A percentile compares a stretch with the other conserved stretches of the same genome.
These are phyloP conservation scores for Vulpes vulpes DNA, from an alignment of 2,113 vertebrate genomes.

Conservation along the genomic window DNA sequence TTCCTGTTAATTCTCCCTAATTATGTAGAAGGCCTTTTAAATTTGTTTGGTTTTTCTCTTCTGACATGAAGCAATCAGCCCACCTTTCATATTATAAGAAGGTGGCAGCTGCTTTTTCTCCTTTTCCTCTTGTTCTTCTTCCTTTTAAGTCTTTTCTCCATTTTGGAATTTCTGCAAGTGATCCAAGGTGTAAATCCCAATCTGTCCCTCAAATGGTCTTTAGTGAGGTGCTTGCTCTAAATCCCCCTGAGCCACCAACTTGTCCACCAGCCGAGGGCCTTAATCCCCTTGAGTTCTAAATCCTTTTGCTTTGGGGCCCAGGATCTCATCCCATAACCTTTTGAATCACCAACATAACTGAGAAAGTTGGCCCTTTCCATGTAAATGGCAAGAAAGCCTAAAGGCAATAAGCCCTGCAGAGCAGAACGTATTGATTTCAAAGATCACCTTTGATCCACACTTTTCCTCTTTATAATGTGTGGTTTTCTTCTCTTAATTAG, in stretches of 20 bases:
- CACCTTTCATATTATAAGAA: conserved; percentile 65
- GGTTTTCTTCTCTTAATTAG: conserved; percentile 85
- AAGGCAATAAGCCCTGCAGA: not conserved
- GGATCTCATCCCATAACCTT: not conserved
- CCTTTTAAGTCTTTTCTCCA: not conserved
- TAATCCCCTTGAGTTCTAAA: conserved; percentile 11
- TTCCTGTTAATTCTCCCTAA: conserved; percentile 43
- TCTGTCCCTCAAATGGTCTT: not conserved
- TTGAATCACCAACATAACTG: conserved; percentile 8
- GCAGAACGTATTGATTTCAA: not conserved
- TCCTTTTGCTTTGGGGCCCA: conserved; percentile 3
- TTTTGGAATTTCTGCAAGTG: not conserved
- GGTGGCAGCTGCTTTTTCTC: not conserved
- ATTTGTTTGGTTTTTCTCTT: conserved; percentile 55
- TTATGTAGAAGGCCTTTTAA: conserved; percentile 39
- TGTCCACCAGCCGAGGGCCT: not conserved
- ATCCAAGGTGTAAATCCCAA: conserved; percentile 8
- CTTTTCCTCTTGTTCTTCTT: conserved; percentile 4
- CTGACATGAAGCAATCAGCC: conserved; percentile 48
- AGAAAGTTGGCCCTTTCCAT: conserved; percentile 56
- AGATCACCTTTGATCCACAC: not conserved
- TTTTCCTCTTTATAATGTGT: conserved; percentile 38
- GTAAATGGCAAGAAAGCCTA: not conserved
- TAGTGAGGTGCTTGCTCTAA: conserved; percentile 43
- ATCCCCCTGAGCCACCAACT: not conserved